Conservation (phyloP, 1,140 invertebrate genomes). For the Matsumurasca onukii region DNA sequence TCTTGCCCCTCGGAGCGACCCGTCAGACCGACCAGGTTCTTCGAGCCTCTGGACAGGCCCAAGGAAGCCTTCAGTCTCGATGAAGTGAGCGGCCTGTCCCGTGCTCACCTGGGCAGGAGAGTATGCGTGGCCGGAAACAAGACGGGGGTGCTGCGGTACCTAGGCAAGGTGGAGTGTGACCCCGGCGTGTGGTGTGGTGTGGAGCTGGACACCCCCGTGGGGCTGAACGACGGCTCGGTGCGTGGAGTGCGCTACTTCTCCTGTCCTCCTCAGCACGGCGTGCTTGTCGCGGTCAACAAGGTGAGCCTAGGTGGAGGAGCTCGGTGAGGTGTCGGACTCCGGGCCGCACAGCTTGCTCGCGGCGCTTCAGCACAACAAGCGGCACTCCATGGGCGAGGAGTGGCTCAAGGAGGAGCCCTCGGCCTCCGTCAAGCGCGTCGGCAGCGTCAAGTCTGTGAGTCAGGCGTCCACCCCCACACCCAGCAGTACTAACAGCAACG, state of each 20-base stretch:
- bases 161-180: constrained; percentile 58
- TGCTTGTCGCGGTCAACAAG: constrained; percentile 54
- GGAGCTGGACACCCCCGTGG: constrained; percentile 57
- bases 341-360: constrained; percentile 35
- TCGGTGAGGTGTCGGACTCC: constrained; percentile 32
- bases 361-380: constrained; percentile 7
- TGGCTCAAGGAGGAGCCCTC: constrained; percentile 14
- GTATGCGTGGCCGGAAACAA: constrained; percentile 55
- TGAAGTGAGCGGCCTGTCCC: constrained; percentile 31
- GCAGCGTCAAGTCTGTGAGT: constrained; percentile 25
- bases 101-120: constrained; percentile 51
- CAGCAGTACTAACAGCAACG: constrained; percentile 40
- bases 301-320: constrained; percentile 40
- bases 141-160: constrained; percentile 56
- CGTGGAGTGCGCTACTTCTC: constrained; percentile 57
- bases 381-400: constrained; percentile 12
- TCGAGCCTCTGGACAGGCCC: constrained; percentile 20
- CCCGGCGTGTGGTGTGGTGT: constrained; percentile 64
- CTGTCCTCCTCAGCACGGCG: constrained; percentile 51
- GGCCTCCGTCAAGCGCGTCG: constrained; percentile 29
- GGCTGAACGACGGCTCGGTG: constrained; percentile 63
- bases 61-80: constrained; percentile 37
- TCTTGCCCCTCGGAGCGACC: constrained; percentile 19
- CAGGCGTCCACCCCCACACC: constrained; percentile 36
- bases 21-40: constrained; percentile 16